Evolutionary conservation across 2,888 invertebrate species (phyloP), one percentile per base, ranked within the genome.

Genomic region (Hedychridium roseum): DNA sequence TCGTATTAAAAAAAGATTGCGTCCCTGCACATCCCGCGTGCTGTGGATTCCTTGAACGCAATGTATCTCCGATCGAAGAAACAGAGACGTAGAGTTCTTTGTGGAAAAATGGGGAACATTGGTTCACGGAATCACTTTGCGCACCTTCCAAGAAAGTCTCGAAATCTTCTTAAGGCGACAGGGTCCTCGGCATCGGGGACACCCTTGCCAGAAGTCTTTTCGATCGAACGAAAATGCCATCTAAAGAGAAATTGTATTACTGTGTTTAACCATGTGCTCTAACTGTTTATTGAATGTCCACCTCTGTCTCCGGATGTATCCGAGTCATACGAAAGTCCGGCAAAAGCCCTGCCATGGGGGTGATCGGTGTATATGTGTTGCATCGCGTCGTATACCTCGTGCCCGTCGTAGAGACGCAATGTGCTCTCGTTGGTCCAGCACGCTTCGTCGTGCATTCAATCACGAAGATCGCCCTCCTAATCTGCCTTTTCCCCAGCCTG

Each of bases 401-500:
- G 35, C 45, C 38, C 17, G 20, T 41, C n/a, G 23, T 17, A 34
- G 18, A 34, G 32, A 16, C 15, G 15, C 32, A 32, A 32, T 17
- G 32, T 32, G 16, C 32, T 39, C 18, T 34, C 41, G 38, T 50
- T 52, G 32, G 48, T 50, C 52, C 43, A 45, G 49, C 49, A 60
- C 52, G 51, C 49, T 35, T 57, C 57, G 43, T 57, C 57, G 32
- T 23, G 41, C 31, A n/a, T 12, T 9, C 26, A 40, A 31, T n/a
- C 48, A 38, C 28, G 36, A 3, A 55, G 32, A 34, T 27, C 23
- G 23, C 37, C 26, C 20, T 43, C 60, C 62, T 67, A 66, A 70
- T 50, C 43, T 54, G 41, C 53, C 57, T 61, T 68, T 71, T 71
- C 65, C 75, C 64, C 80, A 91, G 94, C 94, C 70, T 95, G 94